Conservation (phyloP, 2,888 invertebrate species). For the Apeira syringaria region DNA sequence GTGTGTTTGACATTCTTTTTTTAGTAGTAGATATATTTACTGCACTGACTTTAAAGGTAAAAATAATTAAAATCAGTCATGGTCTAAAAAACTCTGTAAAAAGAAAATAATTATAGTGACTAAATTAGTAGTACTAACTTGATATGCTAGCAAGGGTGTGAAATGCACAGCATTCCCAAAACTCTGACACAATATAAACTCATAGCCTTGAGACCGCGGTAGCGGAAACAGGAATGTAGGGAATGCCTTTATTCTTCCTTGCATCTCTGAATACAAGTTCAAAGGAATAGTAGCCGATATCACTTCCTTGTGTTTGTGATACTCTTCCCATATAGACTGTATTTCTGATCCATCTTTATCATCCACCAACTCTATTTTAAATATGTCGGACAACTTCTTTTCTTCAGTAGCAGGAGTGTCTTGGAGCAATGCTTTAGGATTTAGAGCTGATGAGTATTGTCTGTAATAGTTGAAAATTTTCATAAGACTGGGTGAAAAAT, state of each 20-base stretch:
- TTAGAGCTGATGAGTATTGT: slow-evolving; percentile 85
- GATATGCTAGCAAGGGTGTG: slow-evolving; percentile 93
- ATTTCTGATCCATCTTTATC: slow-evolving; percentile 90
- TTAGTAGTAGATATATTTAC: too few species aligned
- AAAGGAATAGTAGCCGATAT: slow-evolving; percentile 89
- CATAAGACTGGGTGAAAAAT: too few species aligned
- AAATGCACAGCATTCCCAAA: slow-evolving; percentile 89
- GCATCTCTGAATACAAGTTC: slow-evolving; percentile 83
- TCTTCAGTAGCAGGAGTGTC: slow-evolving; percentile 43
- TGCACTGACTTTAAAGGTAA: too few species aligned
- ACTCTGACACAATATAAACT: slow-evolving; percentile 92
- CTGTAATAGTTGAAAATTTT: slow-evolving; percentile 50
- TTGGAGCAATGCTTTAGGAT: slow-evolving; percentile 82
- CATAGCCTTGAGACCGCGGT: slow-evolving; percentile 92
- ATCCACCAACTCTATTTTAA: slow-evolving; percentile 89
- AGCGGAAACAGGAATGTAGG: slow-evolving; percentile 91
- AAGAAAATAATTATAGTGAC: too few species aligned
- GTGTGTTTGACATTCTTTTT: too few species aligned
- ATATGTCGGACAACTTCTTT: slow-evolving; percentile 86
- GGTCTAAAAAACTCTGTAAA: too few species aligned
- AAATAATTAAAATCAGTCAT: too few species aligned
- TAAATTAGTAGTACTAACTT: slow-evolving; percentile 74
- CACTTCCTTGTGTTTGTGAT: slow-evolving; percentile 90
- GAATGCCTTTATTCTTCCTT: slow-evolving; percentile 81
- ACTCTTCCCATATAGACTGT: slow-evolving; percentile 90